Conservation (phyloP, 2,113 vertebrate species). For the Malaclemys terrapin region DNA sequence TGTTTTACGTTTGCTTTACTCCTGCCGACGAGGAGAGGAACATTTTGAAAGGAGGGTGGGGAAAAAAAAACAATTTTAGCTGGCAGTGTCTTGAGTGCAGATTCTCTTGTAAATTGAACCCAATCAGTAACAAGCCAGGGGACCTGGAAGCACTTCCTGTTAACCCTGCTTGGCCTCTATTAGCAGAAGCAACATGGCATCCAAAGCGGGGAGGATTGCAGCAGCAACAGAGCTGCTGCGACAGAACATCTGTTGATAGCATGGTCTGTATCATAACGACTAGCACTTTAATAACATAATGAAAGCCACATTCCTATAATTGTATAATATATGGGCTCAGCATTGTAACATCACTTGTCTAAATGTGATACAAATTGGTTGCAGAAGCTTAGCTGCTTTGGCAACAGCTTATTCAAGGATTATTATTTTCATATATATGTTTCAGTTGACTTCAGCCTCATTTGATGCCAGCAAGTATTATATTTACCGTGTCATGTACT, state of each 20-base stretch:
- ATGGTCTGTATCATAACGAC: slow-evolving; percentile 32
- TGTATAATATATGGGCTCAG: slow-evolving; percentile 19
- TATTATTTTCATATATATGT: slow-evolving; percentile 50
- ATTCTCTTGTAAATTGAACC: slow-evolving; percentile 33
- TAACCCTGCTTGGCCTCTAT: not conserved
- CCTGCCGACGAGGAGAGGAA: slow-evolving; percentile 44
- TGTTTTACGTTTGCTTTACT: slow-evolving; percentile 67
- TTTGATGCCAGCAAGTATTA: not conserved
- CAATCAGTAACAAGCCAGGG: not conserved
- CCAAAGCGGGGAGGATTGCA: fast-evolving
- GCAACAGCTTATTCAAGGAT: slow-evolving; percentile 19
- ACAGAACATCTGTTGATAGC: slow-evolving; percentile 41
- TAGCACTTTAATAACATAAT: slow-evolving; percentile 56
- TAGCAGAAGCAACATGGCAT: not conserved
- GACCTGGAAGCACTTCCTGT: not conserved
- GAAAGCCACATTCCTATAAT: slow-evolving; percentile 64
- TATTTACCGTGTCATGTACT: not conserved
- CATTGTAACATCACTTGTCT: slow-evolving; percentile 60
- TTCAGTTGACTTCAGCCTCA: slow-evolving; percentile 17
- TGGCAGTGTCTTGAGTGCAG: slow-evolving; percentile 26
- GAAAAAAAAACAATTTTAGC: not conserved
- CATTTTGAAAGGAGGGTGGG: not conserved
- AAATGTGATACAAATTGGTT: slow-evolving; percentile 54
- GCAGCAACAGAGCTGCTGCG: not conserved
- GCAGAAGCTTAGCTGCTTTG: slow-evolving; percentile 42